phyloP scores from a whole-genome alignment of 2,888 invertebrate species.

The Ametastegia equiseti region DNA sequence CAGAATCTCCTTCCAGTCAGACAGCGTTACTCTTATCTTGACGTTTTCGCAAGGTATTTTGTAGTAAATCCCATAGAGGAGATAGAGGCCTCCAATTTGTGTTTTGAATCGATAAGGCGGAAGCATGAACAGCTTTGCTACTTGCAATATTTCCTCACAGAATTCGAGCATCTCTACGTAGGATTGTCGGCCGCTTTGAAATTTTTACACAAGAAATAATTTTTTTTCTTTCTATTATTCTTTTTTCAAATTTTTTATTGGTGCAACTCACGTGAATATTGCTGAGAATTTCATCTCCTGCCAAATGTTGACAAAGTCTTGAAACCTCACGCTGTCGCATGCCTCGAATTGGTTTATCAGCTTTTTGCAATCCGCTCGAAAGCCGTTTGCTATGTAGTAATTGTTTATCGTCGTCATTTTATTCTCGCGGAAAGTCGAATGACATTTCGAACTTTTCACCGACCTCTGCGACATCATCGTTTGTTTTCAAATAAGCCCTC shows the following conservation, averaged over 20 bases:
- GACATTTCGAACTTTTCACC: not conserved
- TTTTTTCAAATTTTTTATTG: not conserved
- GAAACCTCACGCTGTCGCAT: conserved; percentile 64
- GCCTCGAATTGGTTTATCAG: conserved; percentile 64
- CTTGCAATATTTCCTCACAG: conserved; percentile 68
- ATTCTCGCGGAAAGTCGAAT: not conserved
- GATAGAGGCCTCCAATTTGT: conserved; percentile 68
- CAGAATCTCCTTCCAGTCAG: conserved; percentile 66
- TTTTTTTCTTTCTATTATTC: not conserved
- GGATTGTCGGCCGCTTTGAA: conserved; percentile 62
- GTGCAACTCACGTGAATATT: conserved; percentile 65
- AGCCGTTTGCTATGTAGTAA: conserved; percentile 60
- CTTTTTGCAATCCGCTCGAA: conserved; percentile 65
- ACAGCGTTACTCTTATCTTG: conserved; percentile 66
- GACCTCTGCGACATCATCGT: not conserved
- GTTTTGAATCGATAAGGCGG: conserved; percentile 62
- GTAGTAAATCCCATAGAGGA: conserved; percentile 70
- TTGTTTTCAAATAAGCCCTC: not conserved
- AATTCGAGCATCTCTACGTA: conserved; percentile 66
- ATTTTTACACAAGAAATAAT: conserved; percentile 26
- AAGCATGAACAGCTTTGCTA: conserved; percentile 67
- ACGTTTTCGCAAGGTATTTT: conserved; percentile 67
- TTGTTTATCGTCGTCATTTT: not conserved
- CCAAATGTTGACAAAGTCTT: conserved; percentile 68
- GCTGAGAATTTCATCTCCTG: conserved; percentile 69